Percentiles rank a stretch among this genome's conserved stretches.
Evolutionary conservation across 1,140 invertebrate genomes (phyloP).

Genomic region (Heliconius himera): DNA sequence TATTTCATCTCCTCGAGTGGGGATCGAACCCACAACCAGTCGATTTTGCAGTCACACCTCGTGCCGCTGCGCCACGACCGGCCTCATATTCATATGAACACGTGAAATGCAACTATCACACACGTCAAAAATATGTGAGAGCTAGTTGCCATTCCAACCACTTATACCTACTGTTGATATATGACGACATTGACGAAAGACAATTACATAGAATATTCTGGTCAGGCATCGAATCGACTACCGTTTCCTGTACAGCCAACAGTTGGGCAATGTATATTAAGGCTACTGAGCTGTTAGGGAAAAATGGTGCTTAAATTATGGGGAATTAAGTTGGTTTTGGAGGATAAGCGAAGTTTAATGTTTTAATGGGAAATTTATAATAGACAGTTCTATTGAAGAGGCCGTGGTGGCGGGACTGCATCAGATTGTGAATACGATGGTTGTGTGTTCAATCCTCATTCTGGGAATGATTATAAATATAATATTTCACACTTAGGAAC

Average conservation of each 20-base stretch:
- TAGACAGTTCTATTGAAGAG: not conserved
- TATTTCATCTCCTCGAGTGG: no score
- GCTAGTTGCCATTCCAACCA: slow-evolving; percentile 38
- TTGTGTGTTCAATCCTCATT: no score
- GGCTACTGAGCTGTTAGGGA: not conserved
- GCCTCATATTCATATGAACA: not conserved
- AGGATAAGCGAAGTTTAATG: not conserved
- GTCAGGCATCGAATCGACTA: slow-evolving; percentile 54
- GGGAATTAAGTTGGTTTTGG: not conserved
- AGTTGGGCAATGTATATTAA: slow-evolving; percentile 47
- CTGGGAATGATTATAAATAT: no score
- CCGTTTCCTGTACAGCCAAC: slow-evolving; percentile 51
- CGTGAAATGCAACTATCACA: not conserved
- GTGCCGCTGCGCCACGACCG: no score
- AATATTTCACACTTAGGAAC: no score
- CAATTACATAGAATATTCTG: slow-evolving; percentile 50
- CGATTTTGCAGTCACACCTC: no score
- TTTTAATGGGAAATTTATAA: not conserved
- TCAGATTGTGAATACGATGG: no score
- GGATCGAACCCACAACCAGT: no score
- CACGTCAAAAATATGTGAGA: slow-evolving; percentile 30
- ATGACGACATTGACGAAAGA: slow-evolving; percentile 41
- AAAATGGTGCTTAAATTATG: not conserved
- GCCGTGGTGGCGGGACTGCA: no score
- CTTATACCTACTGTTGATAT: slow-evolving; percentile 29